Conservation (phyloP, 2,797 vertebrate species). For the Prunella strophiata region DNA sequence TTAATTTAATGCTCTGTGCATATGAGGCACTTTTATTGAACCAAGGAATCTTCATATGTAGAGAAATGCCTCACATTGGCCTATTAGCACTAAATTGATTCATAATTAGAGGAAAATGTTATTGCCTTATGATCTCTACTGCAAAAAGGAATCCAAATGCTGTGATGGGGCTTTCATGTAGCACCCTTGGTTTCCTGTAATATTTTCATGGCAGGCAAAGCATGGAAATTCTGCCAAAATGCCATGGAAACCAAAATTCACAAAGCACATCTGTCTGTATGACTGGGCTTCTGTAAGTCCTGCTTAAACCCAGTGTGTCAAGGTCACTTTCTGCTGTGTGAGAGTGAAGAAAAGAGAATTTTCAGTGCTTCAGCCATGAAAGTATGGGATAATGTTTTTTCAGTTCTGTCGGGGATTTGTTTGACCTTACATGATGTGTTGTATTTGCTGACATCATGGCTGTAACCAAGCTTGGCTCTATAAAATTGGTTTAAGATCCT, state of each 20-base stretch:
- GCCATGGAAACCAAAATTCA: not conserved
- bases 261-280: not conserved
- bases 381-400: not conserved
- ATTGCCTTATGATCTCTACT: constrained; percentile 28
- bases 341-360: not conserved
- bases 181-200: constrained; percentile 7
- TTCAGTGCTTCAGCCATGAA: not conserved
- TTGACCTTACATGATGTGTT: not conserved
- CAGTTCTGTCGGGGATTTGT: not conserved
- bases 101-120: constrained; percentile 64
- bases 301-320: not conserved
- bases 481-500: not conserved
- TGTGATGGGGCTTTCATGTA: constrained; percentile 13
- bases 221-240: not conserved
- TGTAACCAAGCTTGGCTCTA: not conserved
- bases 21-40: constrained; percentile 39
- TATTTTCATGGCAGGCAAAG: not conserved
- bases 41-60: constrained; percentile 14
- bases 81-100: constrained; percentile 63
- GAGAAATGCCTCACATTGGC: constrained; percentile 43
- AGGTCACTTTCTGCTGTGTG: not conserved
- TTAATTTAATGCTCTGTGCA: constrained; percentile 63
- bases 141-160: constrained; percentile 37
- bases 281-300: not conserved
- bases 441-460: not conserved